Percentiles rank a stretch among this genome's conserved stretches.
phyloP scores from a whole-genome alignment of 2,797 vertebrate genomes.

The Graptemys geographica region DNA sequence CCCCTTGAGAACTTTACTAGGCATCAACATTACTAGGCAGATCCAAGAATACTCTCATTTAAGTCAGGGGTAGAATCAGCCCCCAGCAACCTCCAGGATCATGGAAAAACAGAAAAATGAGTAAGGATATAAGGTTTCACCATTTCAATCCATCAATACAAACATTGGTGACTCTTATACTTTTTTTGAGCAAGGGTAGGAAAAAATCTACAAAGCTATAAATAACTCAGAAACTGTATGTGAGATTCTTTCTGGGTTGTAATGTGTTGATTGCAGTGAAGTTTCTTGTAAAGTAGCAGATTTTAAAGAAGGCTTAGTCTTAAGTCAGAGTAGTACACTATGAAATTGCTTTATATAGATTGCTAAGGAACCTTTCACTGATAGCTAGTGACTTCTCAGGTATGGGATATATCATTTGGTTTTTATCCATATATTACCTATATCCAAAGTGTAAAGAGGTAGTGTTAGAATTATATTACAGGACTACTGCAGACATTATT shows the following conservation, averaged over 20 bases:
- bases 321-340: conserved; percentile 18
- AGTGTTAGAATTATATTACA: conserved; percentile 25
- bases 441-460: not conserved
- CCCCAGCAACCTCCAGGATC: not conserved
- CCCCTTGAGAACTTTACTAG: not conserved
- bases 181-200: not conserved
- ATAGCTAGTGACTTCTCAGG: conserved; percentile 22
- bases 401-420: conserved; percentile 29
- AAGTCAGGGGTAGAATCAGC: not conserved
- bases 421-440: conserved; percentile 45
- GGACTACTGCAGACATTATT: conserved; percentile 39
- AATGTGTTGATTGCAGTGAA: conserved; percentile 39
- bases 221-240: not conserved
- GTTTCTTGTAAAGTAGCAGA: not conserved
- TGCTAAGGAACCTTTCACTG: conserved; percentile 33
- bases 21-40: not conserved
- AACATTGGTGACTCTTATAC: not conserved
- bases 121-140: not conserved
- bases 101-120: not conserved
- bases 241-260: not conserved
- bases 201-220: not conserved
- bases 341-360: not conserved
- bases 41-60: not conserved
- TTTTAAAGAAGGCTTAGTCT: conserved; percentile 47
- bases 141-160: not conserved